Conservation (phyloP, 1,140 invertebrate genomes). For the Linepithema humile region DNA sequence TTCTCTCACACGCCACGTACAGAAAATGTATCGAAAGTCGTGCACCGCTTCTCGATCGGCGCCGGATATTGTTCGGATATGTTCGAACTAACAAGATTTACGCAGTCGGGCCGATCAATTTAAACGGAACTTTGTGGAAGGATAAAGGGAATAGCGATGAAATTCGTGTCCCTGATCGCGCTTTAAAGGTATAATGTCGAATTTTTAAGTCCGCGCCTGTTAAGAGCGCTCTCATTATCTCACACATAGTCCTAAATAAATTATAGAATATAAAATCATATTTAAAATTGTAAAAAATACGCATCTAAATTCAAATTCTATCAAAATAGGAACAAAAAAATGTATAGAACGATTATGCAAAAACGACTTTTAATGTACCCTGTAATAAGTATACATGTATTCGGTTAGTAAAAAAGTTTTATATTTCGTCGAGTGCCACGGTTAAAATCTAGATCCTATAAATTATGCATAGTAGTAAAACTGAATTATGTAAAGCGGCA, state of each 20-base stretch:
- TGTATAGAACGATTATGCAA: not conserved
- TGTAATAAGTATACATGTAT: not conserved
- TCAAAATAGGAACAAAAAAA: not conserved
- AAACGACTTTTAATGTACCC: not conserved
- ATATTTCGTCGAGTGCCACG: not conserved
- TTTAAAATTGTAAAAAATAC: not conserved
- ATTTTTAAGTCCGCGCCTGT: no score
- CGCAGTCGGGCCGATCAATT: not conserved
- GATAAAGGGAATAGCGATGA: not conserved
- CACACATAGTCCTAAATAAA: not conserved
- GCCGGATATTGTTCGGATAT: not conserved
- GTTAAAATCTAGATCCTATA: not conserved
- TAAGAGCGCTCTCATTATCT: not conserved
- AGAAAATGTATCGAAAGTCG: not conserved
- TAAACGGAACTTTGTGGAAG: not conserved
- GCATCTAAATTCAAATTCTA: no score
- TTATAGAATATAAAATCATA: not conserved
- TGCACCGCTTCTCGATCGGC: not conserved
- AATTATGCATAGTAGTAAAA: not conserved
- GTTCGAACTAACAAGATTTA: not conserved
- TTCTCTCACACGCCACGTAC: not conserved
- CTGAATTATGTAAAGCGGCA: not conserved
- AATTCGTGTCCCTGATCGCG: not conserved
- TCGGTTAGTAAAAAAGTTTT: not conserved
- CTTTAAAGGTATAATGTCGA: not conserved